phyloP scores from a whole-genome alignment of 2,888 invertebrate species.

The Mycalesis mineus region DNA sequence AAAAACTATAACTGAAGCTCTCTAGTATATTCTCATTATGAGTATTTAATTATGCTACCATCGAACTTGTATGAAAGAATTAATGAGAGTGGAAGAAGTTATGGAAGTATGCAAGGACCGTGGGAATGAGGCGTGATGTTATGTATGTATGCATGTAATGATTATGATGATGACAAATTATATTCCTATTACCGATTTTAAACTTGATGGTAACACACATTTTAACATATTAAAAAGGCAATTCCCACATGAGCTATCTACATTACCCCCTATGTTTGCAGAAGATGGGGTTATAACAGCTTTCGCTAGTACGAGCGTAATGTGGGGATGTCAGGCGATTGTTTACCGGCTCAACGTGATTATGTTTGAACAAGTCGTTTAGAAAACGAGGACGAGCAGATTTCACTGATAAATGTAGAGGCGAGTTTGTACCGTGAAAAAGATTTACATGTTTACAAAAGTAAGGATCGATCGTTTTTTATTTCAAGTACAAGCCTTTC shows the following conservation, averaged over 20 bases:
- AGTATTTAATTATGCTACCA: too few species aligned
- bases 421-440: not conserved
- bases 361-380: constrained; percentile 1
- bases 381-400: not conserved
- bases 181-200: not conserved
- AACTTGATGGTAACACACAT: not conserved
- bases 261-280: not conserved
- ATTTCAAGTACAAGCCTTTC: too few species aligned
- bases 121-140: too few species aligned
- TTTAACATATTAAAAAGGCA: not conserved
- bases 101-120: too few species aligned
- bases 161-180: too few species aligned
- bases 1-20: too few species aligned
- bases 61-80: too few species aligned
- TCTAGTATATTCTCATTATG: too few species aligned
- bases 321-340: not conserved
- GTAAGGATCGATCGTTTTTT: too few species aligned
- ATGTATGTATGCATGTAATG: too few species aligned
- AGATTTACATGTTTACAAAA: too few species aligned
- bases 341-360: not conserved
- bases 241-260: not conserved
- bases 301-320: not conserved
- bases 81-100: too few species aligned
- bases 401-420: not conserved
- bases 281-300: not conserved